Conservation (phyloP, 2,113 vertebrate species). For the Bothrops jararaca region DNA sequence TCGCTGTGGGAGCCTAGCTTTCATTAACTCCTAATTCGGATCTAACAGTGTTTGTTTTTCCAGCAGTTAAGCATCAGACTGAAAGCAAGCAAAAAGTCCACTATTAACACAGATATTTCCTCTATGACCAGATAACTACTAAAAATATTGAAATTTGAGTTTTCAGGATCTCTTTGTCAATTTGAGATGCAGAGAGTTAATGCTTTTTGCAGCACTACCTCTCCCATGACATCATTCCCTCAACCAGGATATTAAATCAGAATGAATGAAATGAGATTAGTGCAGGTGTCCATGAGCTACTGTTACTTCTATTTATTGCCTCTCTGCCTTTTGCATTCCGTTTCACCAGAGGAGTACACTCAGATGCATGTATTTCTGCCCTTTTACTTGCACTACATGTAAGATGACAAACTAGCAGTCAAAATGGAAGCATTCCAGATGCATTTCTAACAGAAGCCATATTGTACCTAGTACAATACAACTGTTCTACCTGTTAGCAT, state of each 20-base stretch:
- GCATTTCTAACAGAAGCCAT: not conserved
- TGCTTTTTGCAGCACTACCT: conserved; percentile 55
- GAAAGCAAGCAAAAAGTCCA: not conserved
- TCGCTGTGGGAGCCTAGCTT: not conserved
- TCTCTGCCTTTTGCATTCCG: not conserved
- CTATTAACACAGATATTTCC: not conserved
- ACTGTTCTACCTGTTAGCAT: not conserved
- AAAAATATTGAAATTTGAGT: not conserved
- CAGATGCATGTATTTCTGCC: not conserved
- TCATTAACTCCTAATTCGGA: not conserved
- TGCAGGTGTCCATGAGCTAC: conserved; percentile 72
- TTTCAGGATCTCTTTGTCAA: not conserved
- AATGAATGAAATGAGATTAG: conserved; percentile 76
- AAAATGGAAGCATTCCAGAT: not conserved
- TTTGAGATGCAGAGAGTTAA: conserved; percentile 34
- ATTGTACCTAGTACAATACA: not conserved
- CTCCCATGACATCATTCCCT: conserved; percentile 84
- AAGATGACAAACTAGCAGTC: not conserved
- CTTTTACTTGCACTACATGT: not conserved
- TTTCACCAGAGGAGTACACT: not conserved
- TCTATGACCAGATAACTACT: not conserved
- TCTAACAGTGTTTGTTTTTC: not conserved
- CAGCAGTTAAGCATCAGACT: not conserved
- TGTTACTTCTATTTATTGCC: conserved; percentile 8
- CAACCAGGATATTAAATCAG: conserved; percentile 83